These are phyloP conservation scores for Hiodon tergisus DNA, from an alignment of 2,113 vertebrate species.

Conservation along the genomic window DNA sequence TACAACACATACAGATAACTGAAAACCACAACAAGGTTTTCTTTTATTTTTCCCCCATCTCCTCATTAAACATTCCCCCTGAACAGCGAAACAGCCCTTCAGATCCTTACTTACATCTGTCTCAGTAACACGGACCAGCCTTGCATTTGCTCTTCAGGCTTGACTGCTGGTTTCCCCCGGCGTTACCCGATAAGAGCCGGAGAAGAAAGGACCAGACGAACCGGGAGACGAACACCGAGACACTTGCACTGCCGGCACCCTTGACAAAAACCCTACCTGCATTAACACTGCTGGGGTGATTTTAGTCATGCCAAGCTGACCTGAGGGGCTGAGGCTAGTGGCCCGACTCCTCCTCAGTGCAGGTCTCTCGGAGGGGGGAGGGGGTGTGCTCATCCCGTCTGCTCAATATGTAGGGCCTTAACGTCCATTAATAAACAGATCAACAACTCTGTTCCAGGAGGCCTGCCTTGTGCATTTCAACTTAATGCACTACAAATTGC, in stretches of 20 bases:
- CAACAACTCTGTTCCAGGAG: conserved; percentile 40
- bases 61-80: too few relatives aligned
- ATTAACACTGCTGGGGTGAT: too few relatives aligned
- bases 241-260: too few relatives aligned
- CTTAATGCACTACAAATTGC: conserved; percentile 41
- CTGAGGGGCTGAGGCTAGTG: conserved; percentile 49
- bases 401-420: conserved; percentile 29
- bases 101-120: too few relatives aligned
- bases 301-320: conserved; percentile 66
- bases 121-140: neutral
- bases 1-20: too few relatives aligned
- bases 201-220: too few relatives aligned
- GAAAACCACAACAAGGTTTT: too few relatives aligned
- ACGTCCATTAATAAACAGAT: conserved; percentile 50
- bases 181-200: neutral
- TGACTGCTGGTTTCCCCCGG: neutral
- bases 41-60: too few relatives aligned
- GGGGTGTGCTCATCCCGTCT: conserved; percentile 19
- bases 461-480: conserved; percentile 39
- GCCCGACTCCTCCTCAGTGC: conserved; percentile 39
- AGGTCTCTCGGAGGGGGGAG: conserved; percentile 36
- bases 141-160: neutral
- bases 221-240: too few relatives aligned
- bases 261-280: too few relatives aligned
- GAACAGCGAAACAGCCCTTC: too few relatives aligned